phyloP scores from a whole-genome alignment of 2,888 invertebrate species.

The Andrena marginata region DNA sequence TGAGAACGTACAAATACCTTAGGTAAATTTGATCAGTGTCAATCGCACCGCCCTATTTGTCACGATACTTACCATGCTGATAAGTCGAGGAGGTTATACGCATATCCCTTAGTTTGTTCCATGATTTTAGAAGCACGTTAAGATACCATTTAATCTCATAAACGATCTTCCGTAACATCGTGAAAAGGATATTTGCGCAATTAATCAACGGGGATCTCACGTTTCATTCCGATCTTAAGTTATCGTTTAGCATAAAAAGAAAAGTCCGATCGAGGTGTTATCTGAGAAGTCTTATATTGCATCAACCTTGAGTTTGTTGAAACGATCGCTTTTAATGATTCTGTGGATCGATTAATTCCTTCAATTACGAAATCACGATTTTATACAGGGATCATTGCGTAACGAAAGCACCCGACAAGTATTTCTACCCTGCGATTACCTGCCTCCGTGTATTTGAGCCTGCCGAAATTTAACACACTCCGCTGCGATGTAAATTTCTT shows the following conservation, averaged over 20 bases:
- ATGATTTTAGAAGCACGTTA: slow-evolving; percentile 11
- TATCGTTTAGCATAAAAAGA: slow-evolving; percentile 11
- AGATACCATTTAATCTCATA: slow-evolving; percentile 4
- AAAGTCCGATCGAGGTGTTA: background rate
- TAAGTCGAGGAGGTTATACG: slow-evolving; percentile 63
- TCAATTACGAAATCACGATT: background rate
- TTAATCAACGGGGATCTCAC: background rate
- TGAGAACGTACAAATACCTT: slow-evolving; percentile 60
- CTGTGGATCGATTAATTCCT: background rate
- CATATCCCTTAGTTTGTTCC: slow-evolving; percentile 33
- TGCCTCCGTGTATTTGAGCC: background rate
- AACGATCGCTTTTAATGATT: slow-evolving; percentile 29
- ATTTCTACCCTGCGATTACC: background rate
- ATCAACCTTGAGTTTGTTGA: slow-evolving; percentile 40
- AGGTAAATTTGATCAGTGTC: slow-evolving; percentile 64
- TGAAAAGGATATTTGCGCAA: background rate
- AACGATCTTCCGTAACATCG: background rate
- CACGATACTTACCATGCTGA: background rate
- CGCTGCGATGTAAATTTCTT: background rate
- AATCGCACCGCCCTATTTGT: background rate
- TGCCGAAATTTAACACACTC: background rate
- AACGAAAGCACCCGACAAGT: background rate
- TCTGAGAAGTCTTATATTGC: slow-evolving; percentile 23
- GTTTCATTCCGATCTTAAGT: slow-evolving; percentile 14
- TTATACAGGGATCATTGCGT: background rate